Evolutionary conservation across 1,140 invertebrate species (phyloP).

Genomic region (Phortica variegata): DNA sequence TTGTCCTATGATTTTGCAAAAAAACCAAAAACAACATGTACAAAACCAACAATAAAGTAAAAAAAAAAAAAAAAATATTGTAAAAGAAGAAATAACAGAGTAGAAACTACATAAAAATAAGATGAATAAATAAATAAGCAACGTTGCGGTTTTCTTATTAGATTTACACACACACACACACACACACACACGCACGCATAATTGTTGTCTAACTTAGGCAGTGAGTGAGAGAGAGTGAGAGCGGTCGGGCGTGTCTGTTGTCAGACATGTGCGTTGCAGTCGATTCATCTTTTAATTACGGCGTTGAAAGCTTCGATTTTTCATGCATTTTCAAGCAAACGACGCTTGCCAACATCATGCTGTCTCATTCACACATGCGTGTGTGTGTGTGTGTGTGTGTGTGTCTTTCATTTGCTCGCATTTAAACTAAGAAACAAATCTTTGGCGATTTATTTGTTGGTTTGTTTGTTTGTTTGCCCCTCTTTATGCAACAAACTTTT

Average conservation of each 20-base stretch:
- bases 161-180: conserved; percentile 25
- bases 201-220: too few species aligned
- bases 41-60: too few species aligned
- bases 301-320: conserved; percentile 52
- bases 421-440: conserved; percentile 54
- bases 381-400: not conserved
- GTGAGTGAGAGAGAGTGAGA: too few species aligned
- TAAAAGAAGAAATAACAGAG: too few species aligned
- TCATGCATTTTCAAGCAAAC: conserved; percentile 32
- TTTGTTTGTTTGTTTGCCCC: too few species aligned
- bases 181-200: not conserved
- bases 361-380: conserved; percentile 13
- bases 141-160: conserved; percentile 18
- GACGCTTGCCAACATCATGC: conserved; percentile 13
- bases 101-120: too few species aligned
- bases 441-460: conserved; percentile 49
- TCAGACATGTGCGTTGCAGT: conserved; percentile 14
- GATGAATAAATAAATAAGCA: too few species aligned
- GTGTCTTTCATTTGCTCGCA: conserved; percentile 10
- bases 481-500: too few species aligned
- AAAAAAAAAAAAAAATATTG: too few species aligned
- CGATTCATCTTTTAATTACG: conserved; percentile 58
- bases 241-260: too few species aligned
- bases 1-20: too few species aligned
- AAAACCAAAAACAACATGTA: too few species aligned